These are phyloP conservation scores for Andrena haemorrhoa DNA, from an alignment of 2,888 invertebrate species.

Conservation along the genomic window DNA sequence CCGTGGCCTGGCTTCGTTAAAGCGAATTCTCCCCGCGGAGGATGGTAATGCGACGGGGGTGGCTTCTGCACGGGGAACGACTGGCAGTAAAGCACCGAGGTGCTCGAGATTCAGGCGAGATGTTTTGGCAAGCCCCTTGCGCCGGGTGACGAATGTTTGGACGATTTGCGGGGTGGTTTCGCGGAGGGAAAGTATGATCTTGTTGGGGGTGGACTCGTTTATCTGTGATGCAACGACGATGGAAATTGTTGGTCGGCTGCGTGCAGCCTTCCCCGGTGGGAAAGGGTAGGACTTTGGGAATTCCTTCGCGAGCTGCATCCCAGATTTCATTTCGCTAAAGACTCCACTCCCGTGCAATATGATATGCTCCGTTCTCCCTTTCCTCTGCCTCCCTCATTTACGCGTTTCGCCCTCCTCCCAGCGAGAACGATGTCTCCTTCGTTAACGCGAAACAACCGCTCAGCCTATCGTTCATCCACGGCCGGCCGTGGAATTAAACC, in stretches of 20 bases:
- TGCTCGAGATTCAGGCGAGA: neutral
- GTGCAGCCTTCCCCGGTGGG: conserved; percentile 1
- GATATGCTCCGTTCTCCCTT: conserved; percentile 21
- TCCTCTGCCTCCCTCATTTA: conserved; percentile 23
- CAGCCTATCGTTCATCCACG: neutral
- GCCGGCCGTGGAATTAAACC: conserved; percentile 18
- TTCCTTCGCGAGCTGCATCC: conserved; percentile 17
- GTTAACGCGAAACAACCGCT: conserved; percentile 29
- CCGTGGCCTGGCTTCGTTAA: neutral
- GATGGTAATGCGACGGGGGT: neutral
- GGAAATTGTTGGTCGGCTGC: too few species aligned
- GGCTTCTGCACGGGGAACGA: neutral
- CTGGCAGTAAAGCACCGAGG: neutral
- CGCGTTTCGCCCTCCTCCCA: neutral
- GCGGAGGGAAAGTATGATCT: neutral
- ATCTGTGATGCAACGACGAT: neutral
- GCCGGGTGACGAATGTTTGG: neutral
- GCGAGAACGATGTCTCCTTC: conserved; percentile 28
- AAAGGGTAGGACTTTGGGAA: conserved; percentile 24
- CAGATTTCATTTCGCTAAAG: conserved; percentile 53
- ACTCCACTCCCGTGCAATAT: conserved; percentile 28
- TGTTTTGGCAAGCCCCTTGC: neutral
- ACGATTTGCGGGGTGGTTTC: neutral
- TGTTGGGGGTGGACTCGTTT: neutral
- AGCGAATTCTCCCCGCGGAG: neutral